phyloP scores from a whole-genome alignment of 2,797 vertebrate genomes.

The Pseudochromis fuscus region DNA sequence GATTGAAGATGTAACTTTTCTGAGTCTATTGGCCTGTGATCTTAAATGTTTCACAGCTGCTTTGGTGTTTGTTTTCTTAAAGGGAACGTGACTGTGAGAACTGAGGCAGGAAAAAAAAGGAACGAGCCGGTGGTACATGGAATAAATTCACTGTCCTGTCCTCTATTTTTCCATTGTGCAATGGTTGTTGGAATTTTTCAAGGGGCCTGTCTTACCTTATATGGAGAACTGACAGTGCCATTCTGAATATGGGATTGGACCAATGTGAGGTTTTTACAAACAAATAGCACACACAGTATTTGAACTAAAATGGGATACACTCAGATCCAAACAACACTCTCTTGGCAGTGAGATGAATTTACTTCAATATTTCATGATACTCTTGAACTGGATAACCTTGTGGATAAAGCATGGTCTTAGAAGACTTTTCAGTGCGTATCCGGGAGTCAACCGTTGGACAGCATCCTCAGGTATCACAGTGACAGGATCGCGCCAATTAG shows the following conservation, averaged over 20 bases:
- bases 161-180: slow-evolving; percentile 29
- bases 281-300: not conserved
- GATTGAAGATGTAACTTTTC: slow-evolving; percentile 6
- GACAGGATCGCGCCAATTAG: slow-evolving; percentile 6
- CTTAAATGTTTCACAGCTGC: slow-evolving; percentile 11
- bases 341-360: slow-evolving; percentile 58
- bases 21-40: not conserved
- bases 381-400: slow-evolving; percentile 60
- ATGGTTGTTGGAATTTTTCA: slow-evolving; percentile 29
- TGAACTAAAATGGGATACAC: slow-evolving; percentile 9
- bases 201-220: slow-evolving; percentile 8
- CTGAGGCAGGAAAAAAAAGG: slow-evolving; percentile 15
- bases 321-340: not conserved
- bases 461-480: slow-evolving; percentile 22
- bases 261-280: not conserved
- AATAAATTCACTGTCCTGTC: slow-evolving; percentile 23
- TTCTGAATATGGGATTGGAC: not conserved
- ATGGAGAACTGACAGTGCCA: not conserved
- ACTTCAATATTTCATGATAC: slow-evolving; percentile 41
- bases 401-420: slow-evolving; percentile 62
- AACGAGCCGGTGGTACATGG: not conserved
- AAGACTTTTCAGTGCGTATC: slow-evolving; percentile 60
- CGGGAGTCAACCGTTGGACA: slow-evolving; percentile 11
- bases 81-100: slow-evolving; percentile 18
- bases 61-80: not conserved